Conservation (phyloP, 2,888 invertebrate species). For the Melieria omissa region DNA sequence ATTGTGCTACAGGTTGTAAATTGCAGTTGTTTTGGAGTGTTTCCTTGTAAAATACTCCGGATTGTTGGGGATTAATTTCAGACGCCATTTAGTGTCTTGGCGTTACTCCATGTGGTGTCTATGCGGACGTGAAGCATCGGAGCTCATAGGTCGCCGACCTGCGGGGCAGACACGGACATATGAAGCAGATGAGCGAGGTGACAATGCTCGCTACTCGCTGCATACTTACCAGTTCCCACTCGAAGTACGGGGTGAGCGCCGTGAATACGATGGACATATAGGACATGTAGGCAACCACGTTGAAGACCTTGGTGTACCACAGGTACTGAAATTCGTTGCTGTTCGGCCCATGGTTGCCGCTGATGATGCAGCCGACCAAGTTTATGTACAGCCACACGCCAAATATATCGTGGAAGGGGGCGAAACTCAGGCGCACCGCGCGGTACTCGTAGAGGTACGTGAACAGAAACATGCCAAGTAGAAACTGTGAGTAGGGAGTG, state of each 20-base stretch:
- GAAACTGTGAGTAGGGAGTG: slow-evolving; percentile 5
- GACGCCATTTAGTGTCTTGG: no score
- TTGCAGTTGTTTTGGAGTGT: no score
- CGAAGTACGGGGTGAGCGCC: slow-evolving; percentile 36
- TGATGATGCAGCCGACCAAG: slow-evolving; percentile 25
- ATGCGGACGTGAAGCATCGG: no score
- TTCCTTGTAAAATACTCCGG: no score
- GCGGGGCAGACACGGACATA: not conserved
- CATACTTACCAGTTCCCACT: slow-evolving; percentile 40
- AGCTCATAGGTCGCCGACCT: no score
- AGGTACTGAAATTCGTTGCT: slow-evolving; percentile 5
- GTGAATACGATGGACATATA: slow-evolving; percentile 19
- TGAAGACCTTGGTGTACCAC: slow-evolving; percentile 8
- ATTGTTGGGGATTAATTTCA: no score
- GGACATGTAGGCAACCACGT: not conserved
- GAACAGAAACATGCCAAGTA: slow-evolving; percentile 28
- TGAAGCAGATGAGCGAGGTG: not conserved
- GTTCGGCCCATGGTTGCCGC: slow-evolving; percentile 19
- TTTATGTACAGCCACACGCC: slow-evolving; percentile 37
- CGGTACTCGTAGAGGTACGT: slow-evolving; percentile 30
- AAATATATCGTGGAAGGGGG: slow-evolving; percentile 38
- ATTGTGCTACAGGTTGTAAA: no score
- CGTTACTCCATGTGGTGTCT: no score
- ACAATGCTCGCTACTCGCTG: not conserved
- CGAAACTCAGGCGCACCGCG: slow-evolving; percentile 26